Base-by-base conservation (phyloP, 2,888 invertebrate species). In the Erebia ligea region DNA sequence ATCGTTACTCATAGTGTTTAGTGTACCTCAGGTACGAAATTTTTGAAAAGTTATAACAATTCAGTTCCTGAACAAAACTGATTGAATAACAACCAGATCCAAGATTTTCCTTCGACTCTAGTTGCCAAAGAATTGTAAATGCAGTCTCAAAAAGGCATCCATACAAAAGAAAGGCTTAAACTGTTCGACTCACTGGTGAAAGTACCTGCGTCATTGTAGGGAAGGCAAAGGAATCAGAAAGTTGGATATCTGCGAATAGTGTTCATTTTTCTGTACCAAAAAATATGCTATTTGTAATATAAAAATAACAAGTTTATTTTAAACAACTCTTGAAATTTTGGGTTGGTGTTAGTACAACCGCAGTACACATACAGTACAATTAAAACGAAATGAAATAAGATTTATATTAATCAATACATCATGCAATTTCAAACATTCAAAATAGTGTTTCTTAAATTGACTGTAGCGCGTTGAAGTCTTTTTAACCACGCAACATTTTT, bases 161-260 rank as follows among this genome's bases (percentile, higher is more conserved):
- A n/a, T 50, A 48, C 56, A 21, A 71, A 73, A 73, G 71, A 73
- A 73, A 73, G 73, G 61, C 65, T 68, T 48, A 45, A 67, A 67
- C 67, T 54, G 57, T 50, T n/a, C 62, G 57, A 63, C 40, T 48
- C 63, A 40, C 64, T 45, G 68, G 73, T 71, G 73, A 73, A 73
- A 73, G 73, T 73, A 69, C 54, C 54, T 68, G 42, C 65, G 65
- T 71, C 71, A 71, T 73, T 73, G 67, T 61, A 65, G 58, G 69
- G 61, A 56, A 10, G 45, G 42, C 54, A 59, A n/a, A 10, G 59
- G 50, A 67, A 64, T 61, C 17, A 58, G 57, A 45, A 34, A 64
- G 19, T 56, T 61, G 52, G 59, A 3, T 2, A 6, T 25, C 15
- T n/a, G 5, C 9, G 6, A 0, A 66, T 69, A 69, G 19, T 59